A percentile compares a stretch with the other conserved stretches of the same genome.
Conservation (phyloP, 2,797 vertebrate species). For the Clarias platycephalus region DNA sequence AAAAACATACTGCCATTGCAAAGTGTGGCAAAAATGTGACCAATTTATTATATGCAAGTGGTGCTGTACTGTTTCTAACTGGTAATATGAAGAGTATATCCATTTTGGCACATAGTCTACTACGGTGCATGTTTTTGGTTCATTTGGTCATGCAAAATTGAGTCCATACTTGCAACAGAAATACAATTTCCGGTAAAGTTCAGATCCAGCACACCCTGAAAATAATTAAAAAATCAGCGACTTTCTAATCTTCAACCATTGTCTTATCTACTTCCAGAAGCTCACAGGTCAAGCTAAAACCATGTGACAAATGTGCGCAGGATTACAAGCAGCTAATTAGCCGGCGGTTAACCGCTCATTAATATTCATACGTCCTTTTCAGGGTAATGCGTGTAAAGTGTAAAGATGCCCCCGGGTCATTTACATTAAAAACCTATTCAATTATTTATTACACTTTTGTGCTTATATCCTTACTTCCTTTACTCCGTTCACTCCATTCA, state of each 20-base stretch:
- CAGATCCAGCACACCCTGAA: no score
- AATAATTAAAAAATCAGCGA: no score
- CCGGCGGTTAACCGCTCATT: not conserved
- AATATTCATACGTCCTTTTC: conserved; percentile 6
- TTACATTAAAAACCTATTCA: not conserved
- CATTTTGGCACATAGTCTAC: not conserved
- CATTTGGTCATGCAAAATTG: no score
- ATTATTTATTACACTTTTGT: conserved; percentile 17
- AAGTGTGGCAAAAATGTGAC: not conserved
- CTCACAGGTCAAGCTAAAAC: not conserved
- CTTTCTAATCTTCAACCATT: not conserved
- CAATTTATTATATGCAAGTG: not conserved
- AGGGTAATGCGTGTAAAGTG: not conserved
- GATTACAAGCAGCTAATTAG: not conserved
- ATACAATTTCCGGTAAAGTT: not conserved
- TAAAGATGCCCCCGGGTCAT: not conserved
- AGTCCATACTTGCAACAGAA: not conserved
- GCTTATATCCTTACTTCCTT: not conserved
- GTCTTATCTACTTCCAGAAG: not conserved
- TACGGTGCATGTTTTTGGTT: not conserved
- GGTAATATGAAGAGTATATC: not conserved
- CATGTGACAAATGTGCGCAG: not conserved
- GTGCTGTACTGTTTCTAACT: not conserved
- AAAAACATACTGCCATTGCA: not conserved
- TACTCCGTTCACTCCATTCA: not conserved